Conservation (phyloP, 2,888 invertebrate genomes). For the Stomorhina lunata region DNA sequence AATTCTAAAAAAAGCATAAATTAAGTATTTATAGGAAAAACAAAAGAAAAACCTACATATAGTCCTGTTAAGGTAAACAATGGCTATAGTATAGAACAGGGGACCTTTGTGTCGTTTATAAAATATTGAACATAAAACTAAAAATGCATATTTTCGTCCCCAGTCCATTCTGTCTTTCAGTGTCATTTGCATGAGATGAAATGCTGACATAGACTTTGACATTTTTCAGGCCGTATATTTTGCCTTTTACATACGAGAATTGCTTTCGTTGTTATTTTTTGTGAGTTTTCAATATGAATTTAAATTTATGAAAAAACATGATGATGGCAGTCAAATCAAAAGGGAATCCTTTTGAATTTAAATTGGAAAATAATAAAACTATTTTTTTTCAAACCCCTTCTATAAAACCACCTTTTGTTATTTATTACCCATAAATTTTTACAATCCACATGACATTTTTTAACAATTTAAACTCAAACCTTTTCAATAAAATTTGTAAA, state of each 20-base stretch:
- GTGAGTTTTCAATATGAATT: constrained; percentile 24
- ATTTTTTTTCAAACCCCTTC: not conserved
- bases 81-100: too few species aligned
- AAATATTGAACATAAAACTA: constrained; percentile 19
- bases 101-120: too few species aligned
- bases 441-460: not conserved
- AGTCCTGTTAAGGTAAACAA: too few species aligned
- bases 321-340: constrained; percentile 52
- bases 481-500: not conserved
- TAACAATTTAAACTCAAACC: constrained; percentile 10
- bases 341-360: constrained; percentile 50
- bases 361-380: not conserved
- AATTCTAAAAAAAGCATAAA: constrained; percentile 22
- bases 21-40: constrained; percentile 54
- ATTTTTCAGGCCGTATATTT: too few species aligned
- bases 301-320: constrained; percentile 43
- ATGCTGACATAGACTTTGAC: constrained; percentile 63
- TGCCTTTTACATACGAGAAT: too few species aligned
- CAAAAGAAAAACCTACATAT: constrained; percentile 4
- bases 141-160: not conserved
- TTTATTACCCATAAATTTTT: not conserved
- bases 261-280: not conserved
- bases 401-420: not conserved
- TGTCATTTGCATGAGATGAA: constrained; percentile 16
- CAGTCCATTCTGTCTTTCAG: constrained; percentile 10